Evolutionary conservation across 1,140 invertebrate genomes (phyloP).

Genomic region (Ceratosolen solmsi): DNA sequence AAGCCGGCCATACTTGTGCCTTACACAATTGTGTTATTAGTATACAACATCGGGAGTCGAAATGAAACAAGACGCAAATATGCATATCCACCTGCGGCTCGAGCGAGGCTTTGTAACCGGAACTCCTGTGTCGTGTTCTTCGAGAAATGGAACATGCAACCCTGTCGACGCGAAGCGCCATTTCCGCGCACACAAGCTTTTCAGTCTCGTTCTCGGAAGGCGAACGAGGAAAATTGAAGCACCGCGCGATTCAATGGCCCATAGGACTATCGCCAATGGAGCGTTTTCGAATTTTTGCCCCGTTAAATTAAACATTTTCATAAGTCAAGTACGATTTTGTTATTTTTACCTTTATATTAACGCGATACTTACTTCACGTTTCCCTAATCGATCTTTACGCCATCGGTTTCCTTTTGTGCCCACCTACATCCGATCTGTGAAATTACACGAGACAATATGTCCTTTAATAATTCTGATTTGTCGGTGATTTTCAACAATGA

Average conservation of each 20-base stretch:
- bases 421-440: too few relatives aligned
- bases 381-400: too few relatives aligned
- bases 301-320: not conserved
- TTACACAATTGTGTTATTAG: not conserved
- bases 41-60: not conserved
- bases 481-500: too few relatives aligned
- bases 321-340: too few relatives aligned
- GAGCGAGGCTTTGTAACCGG: constrained; percentile 59
- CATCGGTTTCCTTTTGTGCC: too few relatives aligned
- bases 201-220: not conserved
- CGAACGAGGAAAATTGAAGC: not conserved
- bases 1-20: too few relatives aligned
- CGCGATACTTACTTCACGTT: too few relatives aligned
- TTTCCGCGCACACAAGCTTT: not conserved
- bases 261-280: not conserved
- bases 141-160: constrained; percentile 66
- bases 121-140: constrained; percentile 63
- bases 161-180: constrained; percentile 52
- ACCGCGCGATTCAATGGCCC: not conserved
- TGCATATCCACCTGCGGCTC: not conserved
- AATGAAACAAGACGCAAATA: not conserved
- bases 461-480: too few relatives aligned
- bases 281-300: not conserved
- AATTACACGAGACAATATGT: too few relatives aligned
- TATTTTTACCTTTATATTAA: not conserved